These are phyloP conservation scores for Mythimna impura DNA, from an alignment of 2,888 invertebrate species.

Conservation along the genomic window DNA sequence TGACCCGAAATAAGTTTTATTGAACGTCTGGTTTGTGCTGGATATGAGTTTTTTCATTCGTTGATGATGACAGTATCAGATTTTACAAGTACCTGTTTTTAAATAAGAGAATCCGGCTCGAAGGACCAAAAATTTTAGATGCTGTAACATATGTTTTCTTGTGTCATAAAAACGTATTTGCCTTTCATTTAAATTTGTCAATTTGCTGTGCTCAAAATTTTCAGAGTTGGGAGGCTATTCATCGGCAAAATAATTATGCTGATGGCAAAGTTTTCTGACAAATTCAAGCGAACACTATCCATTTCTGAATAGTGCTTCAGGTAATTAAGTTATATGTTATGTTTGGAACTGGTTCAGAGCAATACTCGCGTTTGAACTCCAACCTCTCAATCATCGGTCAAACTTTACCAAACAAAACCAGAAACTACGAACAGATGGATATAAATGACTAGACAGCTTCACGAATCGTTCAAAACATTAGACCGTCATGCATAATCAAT, in stretches of 20 bases:
- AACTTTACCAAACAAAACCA: constrained; percentile 8
- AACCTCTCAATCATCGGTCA: constrained; percentile 9
- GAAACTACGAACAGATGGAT: constrained; percentile 51
- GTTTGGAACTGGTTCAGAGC: constrained; percentile 1
- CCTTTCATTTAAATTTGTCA: not conserved
- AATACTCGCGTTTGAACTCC: constrained; percentile 13
- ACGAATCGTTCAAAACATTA: constrained; percentile 68
- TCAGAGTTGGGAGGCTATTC: not conserved
- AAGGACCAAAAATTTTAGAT: not conserved
- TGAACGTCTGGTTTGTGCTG: not conserved
- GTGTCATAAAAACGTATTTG: not conserved
- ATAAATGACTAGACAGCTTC: constrained; percentile 68
- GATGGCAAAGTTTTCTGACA: no score
- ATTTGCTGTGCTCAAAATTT: not conserved
- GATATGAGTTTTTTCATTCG: not conserved
- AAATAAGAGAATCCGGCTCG: no score
- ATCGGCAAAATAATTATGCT: no score
- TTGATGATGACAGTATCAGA: not conserved
- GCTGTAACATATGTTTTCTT: no score
- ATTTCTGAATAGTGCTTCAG: not conserved
- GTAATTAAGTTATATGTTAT: constrained; percentile 2
- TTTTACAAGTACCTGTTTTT: not conserved
- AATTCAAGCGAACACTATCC: no score
- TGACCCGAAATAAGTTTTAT: constrained; percentile 24
- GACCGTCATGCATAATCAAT: constrained; percentile 82